A percentile compares a stretch with the other conserved stretches of the same genome.
phyloP scores from a whole-genome alignment of 1,140 invertebrate genomes.

The Micrasema minimum region DNA sequence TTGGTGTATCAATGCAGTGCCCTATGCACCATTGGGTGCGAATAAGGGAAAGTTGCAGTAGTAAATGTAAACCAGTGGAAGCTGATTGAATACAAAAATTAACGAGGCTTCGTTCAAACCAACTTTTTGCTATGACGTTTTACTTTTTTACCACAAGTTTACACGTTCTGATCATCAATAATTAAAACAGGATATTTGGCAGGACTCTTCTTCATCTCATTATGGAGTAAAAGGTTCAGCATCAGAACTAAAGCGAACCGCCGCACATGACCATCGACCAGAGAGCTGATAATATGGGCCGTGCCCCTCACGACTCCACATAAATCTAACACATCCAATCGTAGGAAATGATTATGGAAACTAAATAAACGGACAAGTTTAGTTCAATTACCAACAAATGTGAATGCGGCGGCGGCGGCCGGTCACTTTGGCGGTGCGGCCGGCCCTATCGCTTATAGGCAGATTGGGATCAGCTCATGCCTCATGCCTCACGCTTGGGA shows the following conservation, averaged over 20 bases:
- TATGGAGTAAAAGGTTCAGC: too few relatives aligned
- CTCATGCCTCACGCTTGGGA: slow-evolving; percentile 9
- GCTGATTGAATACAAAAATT: too few relatives aligned
- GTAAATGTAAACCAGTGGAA: too few relatives aligned
- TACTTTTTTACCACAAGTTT: too few relatives aligned
- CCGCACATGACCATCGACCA: neutral
- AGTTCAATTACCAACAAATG: slow-evolving; percentile 51
- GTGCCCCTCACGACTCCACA: slow-evolving; percentile 40
- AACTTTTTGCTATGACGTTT: too few relatives aligned
- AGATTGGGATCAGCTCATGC: slow-evolving; percentile 18
- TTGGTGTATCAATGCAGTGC: too few relatives aligned
- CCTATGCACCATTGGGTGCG: too few relatives aligned
- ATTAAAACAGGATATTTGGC: too few relatives aligned
- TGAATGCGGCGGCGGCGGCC: slow-evolving; percentile 41
- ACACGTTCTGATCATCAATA: too few relatives aligned
- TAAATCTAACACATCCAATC: slow-evolving; percentile 46
- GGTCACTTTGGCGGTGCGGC: slow-evolving; percentile 43
- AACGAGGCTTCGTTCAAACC: too few relatives aligned
- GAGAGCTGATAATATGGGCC: slow-evolving; percentile 28
- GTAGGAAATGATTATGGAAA: slow-evolving; percentile 43
- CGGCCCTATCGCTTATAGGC: slow-evolving; percentile 19
- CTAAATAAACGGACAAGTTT: slow-evolving; percentile 45
- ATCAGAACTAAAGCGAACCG: slow-evolving; percentile 13
- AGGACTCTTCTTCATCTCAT: too few relatives aligned
- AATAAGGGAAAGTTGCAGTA: too few relatives aligned